Percentiles rank a stretch among this genome's conserved stretches.
Evolutionary conservation across 2,888 invertebrate species (phyloP).

Genomic region (Apamea sordens): DNA sequence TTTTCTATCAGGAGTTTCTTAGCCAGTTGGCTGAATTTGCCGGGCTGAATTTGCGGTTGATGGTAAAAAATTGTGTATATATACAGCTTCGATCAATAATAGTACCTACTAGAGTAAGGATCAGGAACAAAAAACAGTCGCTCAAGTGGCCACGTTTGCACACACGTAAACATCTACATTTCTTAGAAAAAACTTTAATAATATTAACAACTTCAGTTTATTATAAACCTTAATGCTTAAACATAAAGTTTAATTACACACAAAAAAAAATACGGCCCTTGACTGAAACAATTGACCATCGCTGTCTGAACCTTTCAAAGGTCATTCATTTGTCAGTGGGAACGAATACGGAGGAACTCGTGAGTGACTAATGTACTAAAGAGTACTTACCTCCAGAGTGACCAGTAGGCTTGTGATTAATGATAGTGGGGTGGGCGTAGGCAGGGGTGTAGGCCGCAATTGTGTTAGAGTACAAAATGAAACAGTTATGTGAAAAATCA

Average conservation of each 20-base stretch:
- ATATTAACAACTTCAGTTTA: too few species aligned
- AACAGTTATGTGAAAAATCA: too few species aligned
- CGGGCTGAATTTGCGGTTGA: background rate
- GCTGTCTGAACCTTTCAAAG: background rate
- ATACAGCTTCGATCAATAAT: too few species aligned
- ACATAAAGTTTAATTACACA: too few species aligned
- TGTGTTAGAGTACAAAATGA: background rate
- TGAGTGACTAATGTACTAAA: background rate
- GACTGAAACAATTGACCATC: background rate
- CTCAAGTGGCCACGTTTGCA: too few species aligned
- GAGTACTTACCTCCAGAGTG: background rate
- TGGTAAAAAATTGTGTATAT: too few species aligned
- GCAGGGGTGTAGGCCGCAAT: background rate
- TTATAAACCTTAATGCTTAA: too few species aligned
- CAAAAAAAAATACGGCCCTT: background rate
- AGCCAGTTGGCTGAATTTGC: background rate
- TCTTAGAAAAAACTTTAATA: too few species aligned
- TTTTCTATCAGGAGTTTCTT: background rate
- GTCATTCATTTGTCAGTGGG: background rate
- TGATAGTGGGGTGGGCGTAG: background rate
- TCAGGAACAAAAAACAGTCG: too few species aligned
- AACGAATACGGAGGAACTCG: background rate
- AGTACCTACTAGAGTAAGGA: too few species aligned
- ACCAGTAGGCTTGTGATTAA: conserved; percentile 1
- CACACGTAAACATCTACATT: too few species aligned